Evolutionary conservation across 2,888 invertebrate genomes (phyloP).

Genomic region (Uropetala carovei): DNA sequence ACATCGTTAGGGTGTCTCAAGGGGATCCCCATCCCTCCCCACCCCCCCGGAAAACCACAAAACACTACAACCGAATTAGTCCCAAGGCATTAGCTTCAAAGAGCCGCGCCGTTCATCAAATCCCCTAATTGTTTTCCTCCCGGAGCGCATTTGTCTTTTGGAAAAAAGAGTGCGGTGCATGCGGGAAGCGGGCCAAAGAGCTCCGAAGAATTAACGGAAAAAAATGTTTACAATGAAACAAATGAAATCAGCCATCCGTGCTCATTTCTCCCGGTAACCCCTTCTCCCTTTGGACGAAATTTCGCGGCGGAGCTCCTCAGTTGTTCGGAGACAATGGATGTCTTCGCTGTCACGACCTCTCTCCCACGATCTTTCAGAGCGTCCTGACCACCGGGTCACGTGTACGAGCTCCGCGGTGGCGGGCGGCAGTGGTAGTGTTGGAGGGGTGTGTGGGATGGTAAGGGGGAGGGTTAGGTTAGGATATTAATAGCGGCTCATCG

Average conservation of each 20-base stretch:
- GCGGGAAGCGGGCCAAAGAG: background rate
- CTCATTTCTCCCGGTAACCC: background rate
- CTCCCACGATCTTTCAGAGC: slow-evolving; percentile 55
- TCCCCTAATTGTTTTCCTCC: slow-evolving; percentile 51
- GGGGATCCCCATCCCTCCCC: background rate
- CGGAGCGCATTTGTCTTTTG: slow-evolving; percentile 4
- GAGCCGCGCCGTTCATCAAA: slow-evolving; percentile 17
- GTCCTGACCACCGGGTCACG: slow-evolving; percentile 40
- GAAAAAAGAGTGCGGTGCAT: background rate
- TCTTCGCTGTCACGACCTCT: slow-evolving; percentile 26
- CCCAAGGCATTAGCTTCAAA: slow-evolving; percentile 50
- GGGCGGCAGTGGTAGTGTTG: too few relatives aligned
- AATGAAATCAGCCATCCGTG: slow-evolving; percentile 18
- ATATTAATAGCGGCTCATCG: slow-evolving; percentile 37
- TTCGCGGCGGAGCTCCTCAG: slow-evolving; percentile 13
- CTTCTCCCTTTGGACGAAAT: background rate
- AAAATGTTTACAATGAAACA: slow-evolving; percentile 31
- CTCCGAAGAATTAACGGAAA: background rate
- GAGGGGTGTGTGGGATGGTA: background rate
- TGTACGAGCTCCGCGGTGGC: slow-evolving; percentile 26
- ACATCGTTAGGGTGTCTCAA: background rate
- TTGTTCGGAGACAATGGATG: slow-evolving; percentile 55
- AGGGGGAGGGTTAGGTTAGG: background rate
- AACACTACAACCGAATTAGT: slow-evolving; percentile 50
- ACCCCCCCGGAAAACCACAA: background rate